Evolutionary conservation across 2,888 invertebrate species (phyloP).

Genomic region (Dyspetes luteomarginatus): DNA sequence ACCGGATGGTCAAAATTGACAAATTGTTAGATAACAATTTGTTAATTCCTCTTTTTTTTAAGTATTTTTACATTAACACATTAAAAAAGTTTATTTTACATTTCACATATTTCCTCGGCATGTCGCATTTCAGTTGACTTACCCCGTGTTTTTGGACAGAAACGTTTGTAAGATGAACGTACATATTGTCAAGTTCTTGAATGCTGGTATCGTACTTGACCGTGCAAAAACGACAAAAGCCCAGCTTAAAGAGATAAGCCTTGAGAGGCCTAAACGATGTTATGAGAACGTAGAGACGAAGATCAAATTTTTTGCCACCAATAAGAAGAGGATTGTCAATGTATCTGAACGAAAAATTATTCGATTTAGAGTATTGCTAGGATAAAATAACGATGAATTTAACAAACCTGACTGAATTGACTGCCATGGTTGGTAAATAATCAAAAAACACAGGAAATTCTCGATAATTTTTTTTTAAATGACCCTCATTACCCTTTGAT

Average conservation of each 20-base stretch:
- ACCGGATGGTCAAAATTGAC: too few relatives aligned
- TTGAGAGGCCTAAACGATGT: conserved; percentile 97
- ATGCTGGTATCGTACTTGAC: conserved; percentile 96
- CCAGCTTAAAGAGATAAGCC: conserved; percentile 95
- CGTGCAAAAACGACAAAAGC: conserved; percentile 98
- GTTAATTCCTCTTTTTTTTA: too few relatives aligned
- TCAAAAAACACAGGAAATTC: too few relatives aligned
- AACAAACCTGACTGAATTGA: too few relatives aligned
- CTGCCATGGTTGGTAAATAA: too few relatives aligned
- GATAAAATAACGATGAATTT: neutral
- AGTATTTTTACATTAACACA: too few relatives aligned
- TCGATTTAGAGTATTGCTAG: neutral
- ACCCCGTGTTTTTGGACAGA: conserved; percentile 99
- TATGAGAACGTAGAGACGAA: conserved; percentile 95
- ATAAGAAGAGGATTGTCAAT: conserved; percentile 97
- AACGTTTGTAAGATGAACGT: conserved; percentile 97
- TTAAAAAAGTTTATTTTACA: too few relatives aligned
- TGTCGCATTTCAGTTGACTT: conserved; percentile 76
- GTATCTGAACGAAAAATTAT: conserved; percentile 85
- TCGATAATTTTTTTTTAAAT: too few relatives aligned
- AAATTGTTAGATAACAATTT: too few relatives aligned
- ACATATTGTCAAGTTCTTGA: conserved; percentile 95
- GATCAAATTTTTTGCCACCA: conserved; percentile 98
- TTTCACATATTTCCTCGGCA: neutral
- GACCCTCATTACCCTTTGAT: too few relatives aligned